Evolutionary conservation across 2,888 invertebrate genomes (phyloP), one percentile per base, ranked within the genome.

Genomic region (Sthenelais limicola): DNA sequence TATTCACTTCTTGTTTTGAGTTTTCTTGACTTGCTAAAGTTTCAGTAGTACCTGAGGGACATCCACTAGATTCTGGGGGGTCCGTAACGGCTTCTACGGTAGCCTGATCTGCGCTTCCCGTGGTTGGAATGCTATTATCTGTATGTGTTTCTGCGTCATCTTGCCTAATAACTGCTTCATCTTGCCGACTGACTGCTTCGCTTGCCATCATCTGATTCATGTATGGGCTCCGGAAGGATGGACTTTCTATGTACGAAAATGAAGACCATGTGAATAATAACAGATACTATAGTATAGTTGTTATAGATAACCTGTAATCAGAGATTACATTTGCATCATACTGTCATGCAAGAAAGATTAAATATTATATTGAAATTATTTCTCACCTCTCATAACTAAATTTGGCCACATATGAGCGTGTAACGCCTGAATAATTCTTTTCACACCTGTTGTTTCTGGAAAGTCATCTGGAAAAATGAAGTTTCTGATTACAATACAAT

Each of bases 351-450:
- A 43, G n/a, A 12, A 43, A 15, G 47, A 43, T n/a, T n/a, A 12
- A 43, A 43, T 43, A 12, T 12, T 12, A 15, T 43, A 15, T 51
- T 51, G 4, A 7, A 35, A 18, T 26, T 28, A 1, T 15, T 26
- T 43, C 73, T 74, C 77, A 90, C 91, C 90, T 90, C 92, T 93
- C 86, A 92, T 88, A 38, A 87, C 86, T 76, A 93, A 88, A 86
- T 92, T 92, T 30, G 93, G 90, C 93, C 93, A 94, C 58, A 91
- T 90, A 83, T 93, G 92, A 56, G 93, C 91, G 81, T 92, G 91
- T 38, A 94, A 86, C 56, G 92, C 92, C 88, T 93, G 92, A 54
- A 91, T 87, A 18, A 93, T 90, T 82, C 93, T 89, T 38, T 91
- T 90, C 18, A 92, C 90, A 3, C 93, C 93, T 77, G 90, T 89